A percentile compares a stretch with the other conserved stretches of the same genome.
Evolutionary conservation across 2,113 vertebrate genomes (phyloP).

Genomic region (Cyanocitta stelleri): DNA sequence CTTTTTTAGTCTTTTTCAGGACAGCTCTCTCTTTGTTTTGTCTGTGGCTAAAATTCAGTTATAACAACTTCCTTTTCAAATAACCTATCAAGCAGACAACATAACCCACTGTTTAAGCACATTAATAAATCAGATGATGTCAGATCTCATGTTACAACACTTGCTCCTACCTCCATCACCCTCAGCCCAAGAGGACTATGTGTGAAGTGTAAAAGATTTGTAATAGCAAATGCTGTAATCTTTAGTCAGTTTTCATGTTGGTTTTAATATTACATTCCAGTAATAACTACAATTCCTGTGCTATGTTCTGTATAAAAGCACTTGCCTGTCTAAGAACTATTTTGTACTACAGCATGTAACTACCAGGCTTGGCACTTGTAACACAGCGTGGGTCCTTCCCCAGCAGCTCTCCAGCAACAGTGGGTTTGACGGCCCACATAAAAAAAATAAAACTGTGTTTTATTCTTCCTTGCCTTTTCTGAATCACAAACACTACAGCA

Average conservation of each 20-base stretch:
- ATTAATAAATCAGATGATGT: conserved; percentile 44
- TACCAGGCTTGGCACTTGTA: background rate
- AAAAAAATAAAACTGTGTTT: background rate
- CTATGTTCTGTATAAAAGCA: background rate
- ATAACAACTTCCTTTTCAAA: background rate
- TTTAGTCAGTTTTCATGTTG: background rate
- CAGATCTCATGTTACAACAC: background rate
- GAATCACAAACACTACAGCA: background rate
- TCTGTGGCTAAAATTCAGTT: background rate
- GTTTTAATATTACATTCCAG: background rate
- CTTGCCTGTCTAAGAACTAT: background rate
- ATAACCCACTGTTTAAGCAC: background rate
- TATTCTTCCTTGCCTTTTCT: background rate
- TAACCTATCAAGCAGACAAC: background rate
- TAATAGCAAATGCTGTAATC: background rate
- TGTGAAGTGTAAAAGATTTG: background rate
- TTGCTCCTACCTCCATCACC: background rate
- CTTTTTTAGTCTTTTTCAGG: background rate
- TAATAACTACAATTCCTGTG: background rate
- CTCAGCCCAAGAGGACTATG: background rate
- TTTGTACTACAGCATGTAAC: background rate
- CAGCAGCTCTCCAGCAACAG: background rate
- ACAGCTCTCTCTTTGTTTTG: background rate
- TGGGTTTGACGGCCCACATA: background rate
- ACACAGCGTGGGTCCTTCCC: background rate